Evolutionary conservation across 2,113 vertebrate species (phyloP).

Genomic region (Leptocoma aspasia): DNA sequence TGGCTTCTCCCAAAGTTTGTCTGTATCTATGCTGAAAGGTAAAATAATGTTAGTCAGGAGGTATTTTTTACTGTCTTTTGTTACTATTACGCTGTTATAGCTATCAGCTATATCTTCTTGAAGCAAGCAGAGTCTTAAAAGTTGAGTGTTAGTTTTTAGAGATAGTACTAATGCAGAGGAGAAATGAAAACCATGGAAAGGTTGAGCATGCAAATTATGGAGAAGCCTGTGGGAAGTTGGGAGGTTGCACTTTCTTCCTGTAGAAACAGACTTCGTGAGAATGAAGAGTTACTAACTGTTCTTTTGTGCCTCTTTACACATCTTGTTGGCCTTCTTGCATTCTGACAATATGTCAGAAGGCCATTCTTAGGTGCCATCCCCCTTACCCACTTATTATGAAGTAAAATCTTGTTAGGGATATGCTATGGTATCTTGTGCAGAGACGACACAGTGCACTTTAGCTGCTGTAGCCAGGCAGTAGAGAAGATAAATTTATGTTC

Average conservation of each 20-base stretch:
- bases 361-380: not conserved
- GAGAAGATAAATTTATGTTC: not conserved
- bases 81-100: too few relatives aligned
- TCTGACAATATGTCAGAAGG: not conserved
- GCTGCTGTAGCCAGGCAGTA: not conserved
- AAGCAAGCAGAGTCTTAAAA: not conserved
- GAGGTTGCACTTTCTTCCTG: not conserved
- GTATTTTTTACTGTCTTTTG: not conserved
- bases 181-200: not conserved
- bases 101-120: not conserved
- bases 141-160: not conserved
- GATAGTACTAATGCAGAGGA: not conserved
- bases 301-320: not conserved
- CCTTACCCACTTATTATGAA: not conserved
- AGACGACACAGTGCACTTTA: not conserved
- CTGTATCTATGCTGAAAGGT: not conserved
- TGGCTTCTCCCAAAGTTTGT: not conserved
- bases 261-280: not conserved
- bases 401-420: not conserved
- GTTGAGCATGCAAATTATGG: not conserved
- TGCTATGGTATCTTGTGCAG: not conserved
- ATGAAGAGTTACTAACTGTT: not conserved
- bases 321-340: not conserved
- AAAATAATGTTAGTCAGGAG: not conserved
- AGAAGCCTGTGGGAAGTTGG: not conserved